Conservation (phyloP, 2,888 invertebrate species). For the Agonum fuliginosum region DNA sequence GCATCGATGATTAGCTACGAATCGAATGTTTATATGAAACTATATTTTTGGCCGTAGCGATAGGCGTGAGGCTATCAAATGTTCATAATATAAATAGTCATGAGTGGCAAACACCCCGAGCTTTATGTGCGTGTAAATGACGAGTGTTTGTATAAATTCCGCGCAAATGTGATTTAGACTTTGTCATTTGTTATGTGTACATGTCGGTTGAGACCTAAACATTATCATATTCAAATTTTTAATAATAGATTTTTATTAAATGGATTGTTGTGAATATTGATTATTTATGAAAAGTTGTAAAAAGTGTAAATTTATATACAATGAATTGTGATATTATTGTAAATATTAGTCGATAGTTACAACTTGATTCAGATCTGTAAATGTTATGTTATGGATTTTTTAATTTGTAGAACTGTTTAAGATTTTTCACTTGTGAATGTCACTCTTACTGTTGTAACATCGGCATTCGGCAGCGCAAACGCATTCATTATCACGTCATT, state of each 20-base stretch:
- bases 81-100: constrained; percentile 52
- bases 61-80: constrained; percentile 57
- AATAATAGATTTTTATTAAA: constrained; percentile 60
- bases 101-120: constrained; percentile 53
- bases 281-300: constrained; percentile 58
- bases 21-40: constrained; percentile 54
- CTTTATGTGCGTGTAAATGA: constrained; percentile 60
- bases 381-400: constrained; percentile 31
- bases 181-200: constrained; percentile 44
- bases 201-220: constrained; percentile 56
- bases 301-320: constrained; percentile 60
- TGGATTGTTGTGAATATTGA: constrained; percentile 58
- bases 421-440: constrained; percentile 55
- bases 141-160: constrained; percentile 58
- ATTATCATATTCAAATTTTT: constrained; percentile 57
- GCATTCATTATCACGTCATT: constrained; percentile 16
- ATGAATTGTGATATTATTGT: constrained; percentile 70
- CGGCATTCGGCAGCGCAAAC: constrained; percentile 12
- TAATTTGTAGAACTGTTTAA: constrained; percentile 41
- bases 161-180: constrained; percentile 43
- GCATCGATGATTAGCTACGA: constrained; percentile 50
- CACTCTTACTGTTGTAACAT: constrained; percentile 41
- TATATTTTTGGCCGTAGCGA: constrained; percentile 59
- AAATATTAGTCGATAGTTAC: constrained; percentile 68
- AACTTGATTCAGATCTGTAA: constrained; percentile 41